A percentile compares a stretch with the other conserved stretches of the same genome.
These are phyloP conservation scores for Cyprinodon variegatus DNA, from an alignment of 2,113 vertebrate species.

Conservation along the genomic window DNA sequence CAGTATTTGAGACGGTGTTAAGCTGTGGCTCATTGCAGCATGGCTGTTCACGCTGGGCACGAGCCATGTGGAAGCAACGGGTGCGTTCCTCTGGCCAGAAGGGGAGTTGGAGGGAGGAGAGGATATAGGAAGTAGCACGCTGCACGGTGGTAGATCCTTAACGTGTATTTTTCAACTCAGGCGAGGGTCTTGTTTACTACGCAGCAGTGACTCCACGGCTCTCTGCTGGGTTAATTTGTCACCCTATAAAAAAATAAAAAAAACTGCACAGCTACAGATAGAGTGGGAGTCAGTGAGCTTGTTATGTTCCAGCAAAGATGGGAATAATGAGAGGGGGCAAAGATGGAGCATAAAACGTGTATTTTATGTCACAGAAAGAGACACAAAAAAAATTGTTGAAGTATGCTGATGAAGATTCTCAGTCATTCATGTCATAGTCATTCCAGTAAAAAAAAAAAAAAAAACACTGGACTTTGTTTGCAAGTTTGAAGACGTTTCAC, in stretches of 20 bases:
- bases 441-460: too few species aligned
- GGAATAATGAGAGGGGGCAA: slow-evolving; percentile 31
- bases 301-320: slow-evolving; percentile 50
- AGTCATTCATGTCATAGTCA: too few species aligned
- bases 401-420: background rate
- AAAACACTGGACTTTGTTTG: too few species aligned
- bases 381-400: slow-evolving; percentile 4
- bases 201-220: slow-evolving; percentile 44
- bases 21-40: slow-evolving; percentile 68
- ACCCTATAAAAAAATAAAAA: slow-evolving; percentile 49
- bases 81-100: slow-evolving; percentile 43
- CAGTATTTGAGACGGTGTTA: slow-evolving; percentile 71
- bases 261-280: slow-evolving; percentile 48
- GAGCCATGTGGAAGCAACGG: slow-evolving; percentile 64
- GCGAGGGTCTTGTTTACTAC: slow-evolving; percentile 60
- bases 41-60: slow-evolving; percentile 64
- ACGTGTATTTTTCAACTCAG: slow-evolving; percentile 60
- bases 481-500: too few species aligned
- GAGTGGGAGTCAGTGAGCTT: slow-evolving; percentile 52
- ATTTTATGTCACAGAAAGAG: slow-evolving; percentile 3
- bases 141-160: slow-evolving; percentile 40
- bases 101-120: slow-evolving; percentile 29
- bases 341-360: background rate
- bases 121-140: slow-evolving; percentile 21
- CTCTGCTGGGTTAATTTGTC: slow-evolving; percentile 65